A percentile compares a stretch with the other conserved stretches of the same genome.
These are phyloP conservation scores for Azorinus chamasolen DNA, from an alignment of 2,888 invertebrate genomes.

Conservation along the genomic window DNA sequence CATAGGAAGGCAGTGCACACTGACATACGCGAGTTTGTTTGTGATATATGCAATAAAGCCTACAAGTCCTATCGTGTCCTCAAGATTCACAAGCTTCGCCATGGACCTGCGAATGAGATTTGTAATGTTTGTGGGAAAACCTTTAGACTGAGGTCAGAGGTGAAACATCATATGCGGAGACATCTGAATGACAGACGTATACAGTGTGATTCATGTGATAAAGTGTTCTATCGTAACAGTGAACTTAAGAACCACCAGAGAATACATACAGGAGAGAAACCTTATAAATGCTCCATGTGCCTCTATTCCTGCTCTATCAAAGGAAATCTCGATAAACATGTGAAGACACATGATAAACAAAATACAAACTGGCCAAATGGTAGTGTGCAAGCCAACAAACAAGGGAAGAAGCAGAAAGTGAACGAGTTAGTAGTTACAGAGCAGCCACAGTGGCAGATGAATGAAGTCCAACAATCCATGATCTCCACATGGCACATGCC, in stretches of 20 bases:
- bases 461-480: neutral
- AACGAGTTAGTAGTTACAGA: neutral
- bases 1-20: slow-evolving; percentile 73
- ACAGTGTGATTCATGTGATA: slow-evolving; percentile 55
- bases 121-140: slow-evolving; percentile 77
- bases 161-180: slow-evolving; percentile 56
- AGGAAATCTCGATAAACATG: slow-evolving; percentile 59
- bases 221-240: slow-evolving; percentile 59
- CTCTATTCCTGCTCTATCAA: slow-evolving; percentile 54
- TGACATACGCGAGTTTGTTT: slow-evolving; percentile 62
- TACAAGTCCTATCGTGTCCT: slow-evolving; percentile 76
- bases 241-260: slow-evolving; percentile 60
- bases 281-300: slow-evolving; percentile 50
- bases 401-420: too few species aligned
- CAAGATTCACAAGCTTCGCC: slow-evolving; percentile 72
- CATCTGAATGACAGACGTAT: slow-evolving; percentile 56
- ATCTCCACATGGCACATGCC: slow-evolving; percentile 19
- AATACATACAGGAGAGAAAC: slow-evolving; percentile 58
- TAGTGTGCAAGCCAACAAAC: neutral
- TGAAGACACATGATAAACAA: slow-evolving; percentile 47
- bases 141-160: slow-evolving; percentile 72
- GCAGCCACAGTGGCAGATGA: neutral
- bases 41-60: slow-evolving; percentile 75
- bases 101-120: slow-evolving; percentile 61
- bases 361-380: neutral